Percentiles rank a stretch among this genome's conserved stretches.
These are phyloP conservation scores for Acridotheres tristis DNA, from an alignment of 2,797 vertebrate species.

Conservation along the genomic window DNA sequence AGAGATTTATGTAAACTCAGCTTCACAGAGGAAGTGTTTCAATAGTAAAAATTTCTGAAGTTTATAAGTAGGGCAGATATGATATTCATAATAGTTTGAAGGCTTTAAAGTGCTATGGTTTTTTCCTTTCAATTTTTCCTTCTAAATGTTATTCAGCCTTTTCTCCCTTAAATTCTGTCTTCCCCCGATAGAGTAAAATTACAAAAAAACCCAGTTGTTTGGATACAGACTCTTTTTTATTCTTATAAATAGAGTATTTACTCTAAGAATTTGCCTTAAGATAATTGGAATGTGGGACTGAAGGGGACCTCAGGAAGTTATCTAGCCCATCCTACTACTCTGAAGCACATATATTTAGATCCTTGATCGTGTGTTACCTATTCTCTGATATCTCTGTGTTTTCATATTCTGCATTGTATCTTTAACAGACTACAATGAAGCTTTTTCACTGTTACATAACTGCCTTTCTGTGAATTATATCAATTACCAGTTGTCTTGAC, in stretches of 20 bases:
- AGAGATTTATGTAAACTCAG: background rate
- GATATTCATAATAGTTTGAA: background rate
- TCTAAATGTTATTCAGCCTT: background rate
- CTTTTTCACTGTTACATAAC: background rate
- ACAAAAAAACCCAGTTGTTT: background rate
- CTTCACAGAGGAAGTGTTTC: background rate
- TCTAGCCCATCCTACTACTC: background rate
- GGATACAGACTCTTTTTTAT: background rate
- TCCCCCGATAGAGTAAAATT: background rate
- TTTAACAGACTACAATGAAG: background rate
- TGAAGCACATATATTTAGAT: background rate
- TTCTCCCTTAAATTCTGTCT: background rate
- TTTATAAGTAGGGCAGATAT: background rate
- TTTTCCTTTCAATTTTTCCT: background rate
- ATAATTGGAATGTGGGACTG: background rate
- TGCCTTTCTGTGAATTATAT: background rate
- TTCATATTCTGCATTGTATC: background rate
- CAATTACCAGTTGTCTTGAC: background rate
- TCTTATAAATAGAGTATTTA: background rate
- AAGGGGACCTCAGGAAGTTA: background rate
- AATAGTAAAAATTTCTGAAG: background rate
- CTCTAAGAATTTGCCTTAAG: background rate
- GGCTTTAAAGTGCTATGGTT: background rate
- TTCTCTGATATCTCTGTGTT: background rate
- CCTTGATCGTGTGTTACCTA: background rate